Conservation (phyloP, 2,113 vertebrate species). For the Proteles cristata region DNA sequence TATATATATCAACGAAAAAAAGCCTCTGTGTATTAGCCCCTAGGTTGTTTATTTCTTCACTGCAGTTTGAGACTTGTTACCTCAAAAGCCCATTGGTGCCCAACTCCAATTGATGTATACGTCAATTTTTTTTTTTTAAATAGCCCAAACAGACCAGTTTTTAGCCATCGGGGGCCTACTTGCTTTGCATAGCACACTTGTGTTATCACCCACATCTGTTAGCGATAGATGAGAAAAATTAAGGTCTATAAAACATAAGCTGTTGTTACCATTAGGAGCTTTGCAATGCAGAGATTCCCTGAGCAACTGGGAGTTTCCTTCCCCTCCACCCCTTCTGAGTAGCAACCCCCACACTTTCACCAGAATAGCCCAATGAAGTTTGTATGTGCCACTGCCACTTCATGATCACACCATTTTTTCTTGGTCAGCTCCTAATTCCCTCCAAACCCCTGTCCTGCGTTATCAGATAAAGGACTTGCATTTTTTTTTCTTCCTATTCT, state of each 20-base stretch:
- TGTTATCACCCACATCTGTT: not conserved
- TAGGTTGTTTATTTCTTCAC: not conserved
- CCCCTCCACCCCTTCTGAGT: not conserved
- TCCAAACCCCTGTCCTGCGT: not conserved
- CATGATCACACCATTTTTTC: not conserved
- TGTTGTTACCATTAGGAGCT: not conserved
- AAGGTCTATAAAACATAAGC: not conserved
- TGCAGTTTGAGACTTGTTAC: not conserved
- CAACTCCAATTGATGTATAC: not conserved
- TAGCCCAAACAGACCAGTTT: not conserved
- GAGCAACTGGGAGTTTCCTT: not conserved
- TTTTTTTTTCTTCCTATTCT: not conserved
- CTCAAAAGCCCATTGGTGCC: not conserved
- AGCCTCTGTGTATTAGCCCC: not conserved
- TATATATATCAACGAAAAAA: not conserved
- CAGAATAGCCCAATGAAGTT: not conserved
- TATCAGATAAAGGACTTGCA: not conserved
- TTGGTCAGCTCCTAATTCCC: not conserved
- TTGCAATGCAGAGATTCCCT: not conserved
- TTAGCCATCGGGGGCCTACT: not conserved
- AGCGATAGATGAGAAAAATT: not conserved
- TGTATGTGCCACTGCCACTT: not conserved
- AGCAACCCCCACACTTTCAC: not conserved
- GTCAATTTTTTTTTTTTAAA: not conserved
- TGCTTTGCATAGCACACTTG: not conserved